Conservation (phyloP, 2,888 invertebrate genomes). For the Dione vanillae region DNA sequence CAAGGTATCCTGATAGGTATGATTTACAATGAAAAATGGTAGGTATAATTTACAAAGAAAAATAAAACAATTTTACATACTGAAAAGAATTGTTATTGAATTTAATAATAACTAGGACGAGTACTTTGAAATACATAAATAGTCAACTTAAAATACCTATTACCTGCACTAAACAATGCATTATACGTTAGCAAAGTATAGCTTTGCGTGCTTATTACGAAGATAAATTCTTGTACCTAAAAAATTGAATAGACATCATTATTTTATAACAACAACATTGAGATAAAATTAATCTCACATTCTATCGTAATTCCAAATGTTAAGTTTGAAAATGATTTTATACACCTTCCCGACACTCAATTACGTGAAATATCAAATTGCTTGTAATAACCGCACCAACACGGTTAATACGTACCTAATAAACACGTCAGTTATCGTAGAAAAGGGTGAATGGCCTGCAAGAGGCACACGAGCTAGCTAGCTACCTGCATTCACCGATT, state of each 20-base stretch:
- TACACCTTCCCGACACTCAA: slow-evolving; percentile 20
- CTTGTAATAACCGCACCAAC: slow-evolving; percentile 38
- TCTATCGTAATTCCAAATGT: slow-evolving; percentile 20
- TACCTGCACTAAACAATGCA: too few species aligned
- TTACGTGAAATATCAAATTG: slow-evolving; percentile 34
- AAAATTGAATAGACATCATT: background rate
- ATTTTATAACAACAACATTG: background rate
- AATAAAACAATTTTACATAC: too few species aligned
- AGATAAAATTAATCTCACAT: background rate
- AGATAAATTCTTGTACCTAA: background rate
- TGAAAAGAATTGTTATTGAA: too few species aligned
- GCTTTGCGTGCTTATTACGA: background rate
- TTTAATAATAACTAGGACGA: background rate
- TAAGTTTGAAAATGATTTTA: slow-evolving; percentile 10
- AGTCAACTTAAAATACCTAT: background rate
- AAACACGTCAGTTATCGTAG: slow-evolving; percentile 51
- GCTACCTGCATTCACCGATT: slow-evolving; percentile 64
- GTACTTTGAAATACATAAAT: slow-evolving; percentile 5
- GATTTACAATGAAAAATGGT: too few species aligned
- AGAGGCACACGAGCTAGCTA: slow-evolving; percentile 55
- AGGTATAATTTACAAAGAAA: too few species aligned
- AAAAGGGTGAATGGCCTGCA: slow-evolving; percentile 67
- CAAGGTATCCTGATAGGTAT: background rate
- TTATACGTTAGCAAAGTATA: background rate
- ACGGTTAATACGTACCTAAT: slow-evolving; percentile 41